These are phyloP conservation scores for Intellagama lesueurii DNA, from an alignment of 2,797 vertebrate species.

Conservation along the genomic window DNA sequence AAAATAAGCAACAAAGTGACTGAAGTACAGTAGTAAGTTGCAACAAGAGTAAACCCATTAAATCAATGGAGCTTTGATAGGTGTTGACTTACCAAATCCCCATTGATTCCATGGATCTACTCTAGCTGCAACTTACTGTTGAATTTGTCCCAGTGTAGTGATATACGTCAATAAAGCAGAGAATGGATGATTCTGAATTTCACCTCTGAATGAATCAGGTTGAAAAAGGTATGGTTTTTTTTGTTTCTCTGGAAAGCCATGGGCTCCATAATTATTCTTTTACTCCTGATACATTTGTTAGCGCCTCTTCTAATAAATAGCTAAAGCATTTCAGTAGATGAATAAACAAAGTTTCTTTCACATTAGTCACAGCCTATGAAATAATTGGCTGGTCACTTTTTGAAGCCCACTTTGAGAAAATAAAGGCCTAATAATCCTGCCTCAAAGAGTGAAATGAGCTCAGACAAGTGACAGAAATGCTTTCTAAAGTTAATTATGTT, in stretches of 20 bases:
- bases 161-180: neutral
- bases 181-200: neutral
- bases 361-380: slow-evolving; percentile 30
- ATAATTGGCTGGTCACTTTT: slow-evolving; percentile 57
- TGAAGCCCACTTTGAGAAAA: slow-evolving; percentile 69
- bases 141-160: no score
- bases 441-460: slow-evolving; percentile 77
- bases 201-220: neutral
- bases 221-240: neutral
- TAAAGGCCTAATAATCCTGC: slow-evolving; percentile 77
- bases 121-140: no score
- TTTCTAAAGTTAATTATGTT: slow-evolving; percentile 89
- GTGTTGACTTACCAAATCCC: no score
- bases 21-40: no score
- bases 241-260: neutral
- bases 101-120: no score
- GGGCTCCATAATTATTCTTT: neutral
- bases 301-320: slow-evolving; percentile 38
- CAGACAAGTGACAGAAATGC: slow-evolving; percentile 85
- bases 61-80: no score
- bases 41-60: no score
- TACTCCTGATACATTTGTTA: neutral
- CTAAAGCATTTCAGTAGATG: neutral
- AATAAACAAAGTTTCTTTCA: slow-evolving; percentile 56
- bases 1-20: neutral